Percentiles rank a stretch among this genome's conserved stretches.
Conservation (phyloP, 1,140 invertebrate species). For the Steinernema feltiae region DNA sequence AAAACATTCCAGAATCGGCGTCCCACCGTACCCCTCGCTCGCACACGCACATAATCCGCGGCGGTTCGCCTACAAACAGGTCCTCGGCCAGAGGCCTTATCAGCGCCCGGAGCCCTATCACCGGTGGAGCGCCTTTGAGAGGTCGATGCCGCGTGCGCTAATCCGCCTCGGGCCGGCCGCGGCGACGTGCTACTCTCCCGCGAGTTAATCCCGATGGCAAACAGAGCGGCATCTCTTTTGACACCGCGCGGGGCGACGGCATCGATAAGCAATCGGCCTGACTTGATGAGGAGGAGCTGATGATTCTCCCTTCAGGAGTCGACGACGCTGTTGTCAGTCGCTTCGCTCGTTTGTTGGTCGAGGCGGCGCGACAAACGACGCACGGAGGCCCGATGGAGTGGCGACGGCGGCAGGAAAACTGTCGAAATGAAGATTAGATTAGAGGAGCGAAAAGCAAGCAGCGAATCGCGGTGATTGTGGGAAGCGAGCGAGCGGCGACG, state of each 20-base stretch:
- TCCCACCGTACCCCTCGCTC: not conserved
- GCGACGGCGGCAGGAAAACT: slow-evolving; percentile 13
- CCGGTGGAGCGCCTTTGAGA: not conserved
- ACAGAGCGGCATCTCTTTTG: slow-evolving; percentile 11
- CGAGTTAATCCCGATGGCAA: slow-evolving; percentile 4
- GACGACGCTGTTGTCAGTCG: not conserved
- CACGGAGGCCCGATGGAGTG: not conserved
- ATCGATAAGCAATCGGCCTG: not conserved
- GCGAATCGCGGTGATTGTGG: not conserved
- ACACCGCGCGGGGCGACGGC: not conserved
- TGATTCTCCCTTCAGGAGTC: not conserved
- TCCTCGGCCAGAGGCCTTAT: not conserved
- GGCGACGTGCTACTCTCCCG: not conserved
- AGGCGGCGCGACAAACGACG: not conserved
- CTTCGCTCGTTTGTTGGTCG: not conserved
- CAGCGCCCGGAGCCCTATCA: not conserved
- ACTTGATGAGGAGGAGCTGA: not conserved
- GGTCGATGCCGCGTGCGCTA: not conserved
- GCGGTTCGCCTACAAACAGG: not conserved
- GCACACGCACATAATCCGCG: not conserved
- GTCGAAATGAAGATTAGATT: slow-evolving; percentile 13
- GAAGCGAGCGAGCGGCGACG: too few relatives aligned
- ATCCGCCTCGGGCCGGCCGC: slow-evolving; percentile 11
- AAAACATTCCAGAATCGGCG: not conserved
- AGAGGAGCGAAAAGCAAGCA: not conserved